Percentiles rank a stretch among this genome's conserved stretches.
Conservation (phyloP, 2,797 vertebrate species). For the Acestrorhynchus altus region DNA sequence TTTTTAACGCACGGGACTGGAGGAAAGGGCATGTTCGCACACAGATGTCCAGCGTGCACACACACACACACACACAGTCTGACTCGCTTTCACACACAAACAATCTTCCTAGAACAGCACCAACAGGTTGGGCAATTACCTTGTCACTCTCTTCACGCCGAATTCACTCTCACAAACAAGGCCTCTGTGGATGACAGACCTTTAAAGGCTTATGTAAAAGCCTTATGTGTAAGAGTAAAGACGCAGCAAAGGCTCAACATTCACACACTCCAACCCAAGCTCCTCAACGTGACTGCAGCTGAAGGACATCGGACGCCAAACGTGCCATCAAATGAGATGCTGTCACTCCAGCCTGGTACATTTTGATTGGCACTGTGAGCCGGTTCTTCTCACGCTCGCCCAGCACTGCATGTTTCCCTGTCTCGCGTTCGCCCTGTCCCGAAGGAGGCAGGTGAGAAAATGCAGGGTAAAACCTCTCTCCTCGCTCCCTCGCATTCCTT, state of each 20-base stretch:
- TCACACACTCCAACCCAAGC: constrained; percentile 21
- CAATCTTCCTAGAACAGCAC: constrained; percentile 30
- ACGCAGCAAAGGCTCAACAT: no score
- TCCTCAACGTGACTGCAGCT: constrained; percentile 61
- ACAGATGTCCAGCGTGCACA: background rate
- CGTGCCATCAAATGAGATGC: constrained; percentile 74
- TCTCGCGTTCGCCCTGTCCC: constrained; percentile 51
- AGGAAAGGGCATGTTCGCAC: constrained; percentile 29
- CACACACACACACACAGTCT: background rate
- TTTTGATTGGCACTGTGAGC: constrained; percentile 68
- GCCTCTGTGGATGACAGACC: constrained; percentile 7
- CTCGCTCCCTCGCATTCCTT: constrained; percentile 10
- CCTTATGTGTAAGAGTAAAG: constrained; percentile 1
- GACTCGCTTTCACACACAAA: background rate
- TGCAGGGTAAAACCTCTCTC: constrained; percentile 35
- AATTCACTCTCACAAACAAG: constrained; percentile 17
- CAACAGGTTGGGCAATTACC: constrained; percentile 35
- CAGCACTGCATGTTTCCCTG: constrained; percentile 33
- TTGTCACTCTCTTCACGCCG: constrained; percentile 33
- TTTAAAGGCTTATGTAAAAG: background rate
- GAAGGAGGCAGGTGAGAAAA: constrained; percentile 55
- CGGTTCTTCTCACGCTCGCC: constrained; percentile 10
- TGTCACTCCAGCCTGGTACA: constrained; percentile 69
- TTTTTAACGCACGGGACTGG: constrained; percentile 33
- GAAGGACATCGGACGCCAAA: constrained; percentile 71